Conservation (phyloP, 2,113 vertebrate genomes). For the Verasper variegatus region DNA sequence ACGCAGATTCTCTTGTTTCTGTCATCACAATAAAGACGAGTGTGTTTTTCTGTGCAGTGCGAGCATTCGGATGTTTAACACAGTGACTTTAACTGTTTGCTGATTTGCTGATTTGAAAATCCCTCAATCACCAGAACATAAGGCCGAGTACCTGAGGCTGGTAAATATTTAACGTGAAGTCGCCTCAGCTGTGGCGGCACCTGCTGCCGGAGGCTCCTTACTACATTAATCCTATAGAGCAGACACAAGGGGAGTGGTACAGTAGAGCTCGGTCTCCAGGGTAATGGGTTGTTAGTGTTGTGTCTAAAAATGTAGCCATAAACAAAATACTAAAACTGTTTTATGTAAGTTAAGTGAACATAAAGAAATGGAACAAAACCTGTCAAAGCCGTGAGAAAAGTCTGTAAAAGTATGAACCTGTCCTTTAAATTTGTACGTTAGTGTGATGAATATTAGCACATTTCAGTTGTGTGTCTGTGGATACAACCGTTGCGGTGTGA, state of each 20-base stretch:
- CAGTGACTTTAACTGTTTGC: neutral
- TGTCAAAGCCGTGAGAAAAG: no score
- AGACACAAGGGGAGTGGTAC: accelerated
- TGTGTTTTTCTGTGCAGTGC: neutral
- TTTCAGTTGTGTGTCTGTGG: neutral
- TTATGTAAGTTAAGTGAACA: no score
- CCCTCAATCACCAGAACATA: neutral
- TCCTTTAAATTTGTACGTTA: no score
- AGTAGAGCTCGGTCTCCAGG: neutral
- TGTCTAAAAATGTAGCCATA: no score
- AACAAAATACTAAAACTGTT: no score
- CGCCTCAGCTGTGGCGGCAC: neutral
- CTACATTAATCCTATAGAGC: neutral
- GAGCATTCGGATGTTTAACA: neutral
- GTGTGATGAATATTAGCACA: no score
- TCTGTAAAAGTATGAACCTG: no score
- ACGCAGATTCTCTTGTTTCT: neutral
- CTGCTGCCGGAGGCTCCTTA: constrained; percentile 32
- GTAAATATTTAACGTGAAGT: neutral
- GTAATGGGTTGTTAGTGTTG: no score
- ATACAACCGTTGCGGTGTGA: neutral
- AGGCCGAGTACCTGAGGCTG: neutral
- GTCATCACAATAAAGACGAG: neutral
- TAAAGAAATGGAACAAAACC: no score
- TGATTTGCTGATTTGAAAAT: neutral